Percentiles rank a stretch among this genome's conserved stretches.
Conservation (phyloP, 2,888 invertebrate species). For the Drosophila merina region DNA sequence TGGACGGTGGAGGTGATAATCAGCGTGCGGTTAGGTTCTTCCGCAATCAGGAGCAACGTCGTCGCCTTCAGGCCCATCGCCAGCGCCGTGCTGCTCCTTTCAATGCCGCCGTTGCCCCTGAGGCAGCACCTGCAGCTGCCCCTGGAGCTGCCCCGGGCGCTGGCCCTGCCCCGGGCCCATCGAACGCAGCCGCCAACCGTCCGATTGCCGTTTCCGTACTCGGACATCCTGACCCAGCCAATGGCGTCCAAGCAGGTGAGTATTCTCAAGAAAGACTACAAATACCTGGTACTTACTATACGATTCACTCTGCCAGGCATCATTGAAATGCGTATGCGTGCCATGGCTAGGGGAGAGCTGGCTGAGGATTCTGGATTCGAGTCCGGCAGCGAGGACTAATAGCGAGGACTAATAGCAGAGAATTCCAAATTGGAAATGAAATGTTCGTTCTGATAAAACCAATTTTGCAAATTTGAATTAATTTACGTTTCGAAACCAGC, state of each 20-base stretch:
- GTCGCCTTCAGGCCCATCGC: neutral
- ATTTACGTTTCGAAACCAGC: too few species aligned
- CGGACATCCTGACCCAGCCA: neutral
- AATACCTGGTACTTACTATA: neutral
- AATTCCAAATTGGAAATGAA: neutral
- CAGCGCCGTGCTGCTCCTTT: neutral
- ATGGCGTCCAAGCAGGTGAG: neutral
- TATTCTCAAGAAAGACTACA: neutral
- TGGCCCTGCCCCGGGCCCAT: neutral
- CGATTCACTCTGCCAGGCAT: neutral
- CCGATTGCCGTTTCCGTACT: neutral
- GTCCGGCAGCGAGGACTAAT: constrained; percentile 61
- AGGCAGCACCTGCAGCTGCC: neutral
- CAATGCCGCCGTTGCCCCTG: neutral
- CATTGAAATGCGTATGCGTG: neutral
- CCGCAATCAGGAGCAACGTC: constrained; percentile 13
- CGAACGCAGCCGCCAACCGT: neutral
- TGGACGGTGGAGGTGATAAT: constrained; percentile 74
- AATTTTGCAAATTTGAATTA: too few species aligned
- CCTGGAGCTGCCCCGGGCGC: neutral
- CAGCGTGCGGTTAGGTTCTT: constrained; percentile 40
- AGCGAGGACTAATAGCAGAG: constrained; percentile 42
- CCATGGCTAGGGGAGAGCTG: neutral
- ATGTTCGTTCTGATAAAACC: too few species aligned
- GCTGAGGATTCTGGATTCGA: constrained; percentile 67